A percentile compares a stretch with the other conserved stretches of the same genome.
These are phyloP conservation scores for Abrostola triplasia DNA, from an alignment of 2,888 invertebrate genomes.

Conservation along the genomic window DNA sequence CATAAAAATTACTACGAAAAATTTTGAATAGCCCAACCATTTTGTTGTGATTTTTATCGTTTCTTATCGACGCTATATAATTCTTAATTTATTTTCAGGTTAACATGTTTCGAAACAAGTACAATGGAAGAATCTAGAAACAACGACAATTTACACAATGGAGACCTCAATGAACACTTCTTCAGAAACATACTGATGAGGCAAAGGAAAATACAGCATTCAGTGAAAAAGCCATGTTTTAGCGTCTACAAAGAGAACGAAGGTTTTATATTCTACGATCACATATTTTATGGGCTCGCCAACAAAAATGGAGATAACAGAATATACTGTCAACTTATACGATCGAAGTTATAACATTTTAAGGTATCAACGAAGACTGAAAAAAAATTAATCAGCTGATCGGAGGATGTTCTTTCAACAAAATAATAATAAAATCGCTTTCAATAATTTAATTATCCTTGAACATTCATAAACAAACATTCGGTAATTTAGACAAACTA, in stretches of 20 bases:
- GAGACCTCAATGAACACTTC: constrained; percentile 31
- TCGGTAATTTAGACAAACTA: too few species aligned
- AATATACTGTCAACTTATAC: constrained; percentile 29
- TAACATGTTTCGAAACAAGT: constrained; percentile 31
- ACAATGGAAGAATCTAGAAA: constrained; percentile 6
- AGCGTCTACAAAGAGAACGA: constrained; percentile 43
- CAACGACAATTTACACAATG: constrained; percentile 1
- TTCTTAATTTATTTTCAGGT: constrained; percentile 23
- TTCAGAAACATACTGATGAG: constrained; percentile 32
- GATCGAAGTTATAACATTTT: constrained; percentile 42
- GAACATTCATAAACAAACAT: too few species aligned
- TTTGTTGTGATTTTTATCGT: too few species aligned
- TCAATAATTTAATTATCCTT: too few species aligned
- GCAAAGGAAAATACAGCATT: constrained; percentile 12
- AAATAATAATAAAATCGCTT: too few species aligned
- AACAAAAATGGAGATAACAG: constrained; percentile 33
- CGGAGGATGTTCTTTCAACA: too few species aligned
- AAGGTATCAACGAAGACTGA: not conserved
- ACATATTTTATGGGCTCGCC: constrained; percentile 47
- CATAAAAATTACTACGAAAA: too few species aligned
- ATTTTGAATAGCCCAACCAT: too few species aligned
- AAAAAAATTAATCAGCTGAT: not conserved
- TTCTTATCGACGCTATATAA: too few species aligned
- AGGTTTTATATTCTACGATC: constrained; percentile 46
- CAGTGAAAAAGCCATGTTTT: constrained; percentile 18